These are phyloP conservation scores for Trichoplusia ni DNA, from an alignment of 1,140 invertebrate genomes.

Conservation along the genomic window DNA sequence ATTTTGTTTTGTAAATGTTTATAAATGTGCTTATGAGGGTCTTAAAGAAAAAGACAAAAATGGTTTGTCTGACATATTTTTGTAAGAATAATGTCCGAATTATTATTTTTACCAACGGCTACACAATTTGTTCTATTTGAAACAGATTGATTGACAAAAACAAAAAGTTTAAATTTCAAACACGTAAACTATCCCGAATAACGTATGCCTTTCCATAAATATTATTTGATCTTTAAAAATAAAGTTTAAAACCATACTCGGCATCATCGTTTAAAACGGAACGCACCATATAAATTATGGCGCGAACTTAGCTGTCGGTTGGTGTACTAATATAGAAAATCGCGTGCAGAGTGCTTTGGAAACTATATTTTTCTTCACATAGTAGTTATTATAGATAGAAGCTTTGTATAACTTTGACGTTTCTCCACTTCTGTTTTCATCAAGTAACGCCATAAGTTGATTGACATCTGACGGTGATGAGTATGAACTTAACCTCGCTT, in stretches of 20 bases:
- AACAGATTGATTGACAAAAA: slow-evolving; percentile 17
- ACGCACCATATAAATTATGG: slow-evolving; percentile 33
- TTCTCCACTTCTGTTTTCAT: slow-evolving; percentile 42
- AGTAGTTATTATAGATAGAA: slow-evolving; percentile 6
- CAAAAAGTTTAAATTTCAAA: slow-evolving; percentile 6
- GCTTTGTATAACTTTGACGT: slow-evolving; percentile 31
- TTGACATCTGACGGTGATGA: slow-evolving; percentile 45
- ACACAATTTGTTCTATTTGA: neutral
- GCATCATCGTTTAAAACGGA: slow-evolving; percentile 31
- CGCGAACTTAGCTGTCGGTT: slow-evolving; percentile 32
- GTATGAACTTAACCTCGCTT: slow-evolving; percentile 15
- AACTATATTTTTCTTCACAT: slow-evolving; percentile 13
- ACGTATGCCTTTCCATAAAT: slow-evolving; percentile 18
- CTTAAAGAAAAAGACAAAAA: neutral
- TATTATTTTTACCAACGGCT: neutral
- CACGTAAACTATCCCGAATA: slow-evolving; percentile 11
- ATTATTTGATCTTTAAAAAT: slow-evolving; percentile 5
- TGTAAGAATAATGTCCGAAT: no score
- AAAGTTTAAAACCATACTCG: slow-evolving; percentile 1
- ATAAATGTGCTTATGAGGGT: slow-evolving; percentile 3
- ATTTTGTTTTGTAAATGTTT: slow-evolving; percentile 4
- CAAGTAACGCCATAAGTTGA: slow-evolving; percentile 36
- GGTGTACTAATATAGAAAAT: slow-evolving; percentile 38
- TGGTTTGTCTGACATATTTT: no score
- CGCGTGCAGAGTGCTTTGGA: slow-evolving; percentile 16